Conservation (phyloP, 2,797 vertebrate species). For the Nasua narica region DNA sequence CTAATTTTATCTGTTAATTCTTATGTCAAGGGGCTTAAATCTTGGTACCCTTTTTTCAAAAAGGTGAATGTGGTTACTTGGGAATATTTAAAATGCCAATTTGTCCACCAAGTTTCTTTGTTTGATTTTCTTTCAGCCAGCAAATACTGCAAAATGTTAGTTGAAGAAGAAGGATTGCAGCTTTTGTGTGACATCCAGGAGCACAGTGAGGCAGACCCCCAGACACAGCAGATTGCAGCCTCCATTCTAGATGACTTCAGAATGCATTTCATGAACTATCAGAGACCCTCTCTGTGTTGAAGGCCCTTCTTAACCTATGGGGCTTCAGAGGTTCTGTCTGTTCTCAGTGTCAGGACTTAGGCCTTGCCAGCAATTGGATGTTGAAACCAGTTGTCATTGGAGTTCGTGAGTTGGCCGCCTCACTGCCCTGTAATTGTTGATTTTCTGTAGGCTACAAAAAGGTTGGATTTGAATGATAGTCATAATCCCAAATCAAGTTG, state of each 20-base stretch:
- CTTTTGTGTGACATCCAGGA: slow-evolving; percentile 86
- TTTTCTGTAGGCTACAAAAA: slow-evolving; percentile 1
- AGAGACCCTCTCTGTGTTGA: slow-evolving; percentile 64
- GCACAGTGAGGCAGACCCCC: slow-evolving; percentile 84
- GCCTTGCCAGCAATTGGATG: neutral
- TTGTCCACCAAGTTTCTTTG: neutral
- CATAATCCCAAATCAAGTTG: neutral
- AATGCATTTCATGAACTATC: slow-evolving; percentile 82
- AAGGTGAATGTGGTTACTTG: neutral
- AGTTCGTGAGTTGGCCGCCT: neutral
- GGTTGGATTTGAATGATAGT: neutral
- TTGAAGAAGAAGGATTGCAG: slow-evolving; percentile 90
- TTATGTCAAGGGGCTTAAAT: neutral
- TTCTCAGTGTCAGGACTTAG: neutral
- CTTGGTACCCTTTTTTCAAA: neutral
- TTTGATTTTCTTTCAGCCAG: slow-evolving; percentile 80
- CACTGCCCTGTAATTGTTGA: neutral
- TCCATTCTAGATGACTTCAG: slow-evolving; percentile 89
- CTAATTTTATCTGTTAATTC: slow-evolving; percentile 33
- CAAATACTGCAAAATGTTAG: slow-evolving; percentile 92
- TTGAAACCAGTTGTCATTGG: neutral
- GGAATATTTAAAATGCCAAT: slow-evolving; percentile 18
- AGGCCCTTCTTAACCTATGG: neutral
- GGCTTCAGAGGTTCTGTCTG: neutral
- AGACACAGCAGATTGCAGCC: slow-evolving; percentile 84